These are phyloP conservation scores for Physeter macrocephalus DNA, from an alignment of 2,113 vertebrate genomes.

Conservation along the genomic window DNA sequence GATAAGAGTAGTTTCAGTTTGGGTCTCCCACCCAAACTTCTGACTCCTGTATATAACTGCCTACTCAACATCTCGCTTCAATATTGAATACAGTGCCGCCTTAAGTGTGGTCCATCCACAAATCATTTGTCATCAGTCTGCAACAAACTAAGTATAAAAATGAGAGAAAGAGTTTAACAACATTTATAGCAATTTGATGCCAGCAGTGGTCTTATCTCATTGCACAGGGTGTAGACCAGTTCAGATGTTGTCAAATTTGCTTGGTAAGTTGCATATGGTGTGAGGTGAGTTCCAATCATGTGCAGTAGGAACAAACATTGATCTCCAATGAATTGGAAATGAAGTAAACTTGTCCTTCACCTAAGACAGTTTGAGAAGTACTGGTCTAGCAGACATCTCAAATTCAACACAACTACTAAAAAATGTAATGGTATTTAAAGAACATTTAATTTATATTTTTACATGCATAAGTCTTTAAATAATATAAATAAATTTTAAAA, in stretches of 20 bases:
- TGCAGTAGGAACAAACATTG: background rate
- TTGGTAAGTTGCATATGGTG: background rate
- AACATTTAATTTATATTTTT: background rate
- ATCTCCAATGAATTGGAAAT: background rate
- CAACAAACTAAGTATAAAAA: background rate
- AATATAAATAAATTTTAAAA: background rate
- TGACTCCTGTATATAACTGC: background rate
- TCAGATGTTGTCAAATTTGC: background rate
- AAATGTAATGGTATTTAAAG: background rate
- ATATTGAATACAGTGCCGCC: background rate
- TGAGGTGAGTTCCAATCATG: background rate
- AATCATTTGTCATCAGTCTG: background rate
- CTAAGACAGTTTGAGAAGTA: background rate
- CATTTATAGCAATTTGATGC: background rate
- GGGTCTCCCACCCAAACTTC: background rate
- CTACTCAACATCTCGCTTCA: background rate
- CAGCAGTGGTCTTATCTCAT: background rate
- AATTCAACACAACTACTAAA: background rate
- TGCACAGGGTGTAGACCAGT: background rate
- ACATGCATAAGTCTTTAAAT: background rate
- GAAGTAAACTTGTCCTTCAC: background rate
- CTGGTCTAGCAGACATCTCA: background rate
- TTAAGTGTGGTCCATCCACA: background rate
- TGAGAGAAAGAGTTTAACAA: background rate
- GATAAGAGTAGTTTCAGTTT: background rate